These are phyloP conservation scores for Corynorhinus townsendii DNA, from an alignment of 2,113 vertebrate genomes.

Conservation along the genomic window DNA sequence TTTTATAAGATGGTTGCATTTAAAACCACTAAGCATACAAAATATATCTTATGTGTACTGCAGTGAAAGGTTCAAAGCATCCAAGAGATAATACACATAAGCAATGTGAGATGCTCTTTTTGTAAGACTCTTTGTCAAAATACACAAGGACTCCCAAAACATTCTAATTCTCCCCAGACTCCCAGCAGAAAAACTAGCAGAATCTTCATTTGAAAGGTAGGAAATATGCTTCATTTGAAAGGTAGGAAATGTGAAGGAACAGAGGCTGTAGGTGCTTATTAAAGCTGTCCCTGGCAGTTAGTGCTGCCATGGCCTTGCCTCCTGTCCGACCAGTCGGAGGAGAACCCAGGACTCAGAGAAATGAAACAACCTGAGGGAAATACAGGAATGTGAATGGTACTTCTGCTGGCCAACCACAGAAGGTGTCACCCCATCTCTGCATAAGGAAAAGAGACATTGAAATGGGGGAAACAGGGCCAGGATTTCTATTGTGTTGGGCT, in stretches of 20 bases:
- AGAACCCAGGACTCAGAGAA: background rate
- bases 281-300: background rate
- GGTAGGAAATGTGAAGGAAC: background rate
- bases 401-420: background rate
- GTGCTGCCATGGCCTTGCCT: background rate
- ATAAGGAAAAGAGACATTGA: background rate
- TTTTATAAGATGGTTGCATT: background rate
- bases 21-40: constrained; percentile 1
- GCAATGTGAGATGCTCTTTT: background rate
- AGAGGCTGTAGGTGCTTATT: background rate
- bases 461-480: background rate
- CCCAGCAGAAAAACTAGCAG: background rate
- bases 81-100: background rate
- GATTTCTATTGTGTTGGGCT: accelerated
- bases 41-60: background rate
- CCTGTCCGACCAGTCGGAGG: background rate
- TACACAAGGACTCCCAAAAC: background rate
- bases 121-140: background rate
- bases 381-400: background rate
- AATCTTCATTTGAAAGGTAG: background rate
- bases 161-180: background rate
- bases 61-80: background rate
- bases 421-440: background rate
- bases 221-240: background rate
- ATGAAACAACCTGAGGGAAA: background rate